Conservation (phyloP, 2,113 vertebrate genomes). For the Phodopus roborovskii region DNA sequence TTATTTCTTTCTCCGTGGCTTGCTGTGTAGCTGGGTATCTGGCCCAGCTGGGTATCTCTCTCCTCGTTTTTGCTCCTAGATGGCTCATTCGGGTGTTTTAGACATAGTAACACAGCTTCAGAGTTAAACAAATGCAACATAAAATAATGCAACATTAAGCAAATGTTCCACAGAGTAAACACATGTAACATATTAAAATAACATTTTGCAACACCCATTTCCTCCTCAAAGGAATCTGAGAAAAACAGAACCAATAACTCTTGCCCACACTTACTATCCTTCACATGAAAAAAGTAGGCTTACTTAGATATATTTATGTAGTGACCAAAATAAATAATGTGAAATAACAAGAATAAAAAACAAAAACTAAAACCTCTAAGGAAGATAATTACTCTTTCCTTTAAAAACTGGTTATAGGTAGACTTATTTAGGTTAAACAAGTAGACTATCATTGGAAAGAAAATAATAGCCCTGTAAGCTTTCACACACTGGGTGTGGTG, state of each 20-base stretch:
- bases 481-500: background rate
- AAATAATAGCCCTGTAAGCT: slow-evolving; percentile 26
- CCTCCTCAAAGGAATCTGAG: background rate
- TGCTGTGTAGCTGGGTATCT: no score
- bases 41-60: no score
- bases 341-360: slow-evolving; percentile 46
- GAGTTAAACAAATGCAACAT: no score
- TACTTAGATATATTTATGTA: background rate
- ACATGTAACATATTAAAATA: no score
- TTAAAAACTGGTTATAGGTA: slow-evolving; percentile 15
- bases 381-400: slow-evolving; percentile 32
- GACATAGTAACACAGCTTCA: no score
- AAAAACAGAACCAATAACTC: background rate
- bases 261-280: slow-evolving; percentile 9
- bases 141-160: no score
- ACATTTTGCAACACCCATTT: background rate
- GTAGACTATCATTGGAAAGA: slow-evolving; percentile 30
- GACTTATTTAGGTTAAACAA: slow-evolving; percentile 34
- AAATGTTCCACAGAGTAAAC: no score
- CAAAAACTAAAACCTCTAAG: background rate
- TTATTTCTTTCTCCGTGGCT: no score
- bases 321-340: slow-evolving; percentile 20
- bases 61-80: no score
- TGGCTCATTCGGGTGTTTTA: no score
- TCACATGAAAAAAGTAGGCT: background rate